These are phyloP conservation scores for Limenitis camilla DNA, from an alignment of 2,888 invertebrate genomes.

Conservation along the genomic window DNA sequence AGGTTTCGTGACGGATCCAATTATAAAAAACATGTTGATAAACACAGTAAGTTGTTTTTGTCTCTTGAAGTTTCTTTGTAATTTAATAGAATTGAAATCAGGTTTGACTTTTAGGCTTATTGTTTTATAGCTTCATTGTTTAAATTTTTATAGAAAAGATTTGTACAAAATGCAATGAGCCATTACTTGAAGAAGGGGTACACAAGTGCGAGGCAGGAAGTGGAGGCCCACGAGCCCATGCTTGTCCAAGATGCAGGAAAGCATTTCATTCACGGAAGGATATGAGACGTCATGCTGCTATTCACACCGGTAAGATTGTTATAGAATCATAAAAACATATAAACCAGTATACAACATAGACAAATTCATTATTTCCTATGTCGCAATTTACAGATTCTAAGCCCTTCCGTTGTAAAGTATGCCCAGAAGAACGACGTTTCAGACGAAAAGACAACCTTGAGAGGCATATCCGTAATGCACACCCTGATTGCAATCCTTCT, in stretches of 20 bases:
- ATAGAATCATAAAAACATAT: too few relatives aligned
- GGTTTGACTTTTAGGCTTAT: too few relatives aligned
- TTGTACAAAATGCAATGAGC: conserved; percentile 31
- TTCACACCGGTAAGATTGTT: conserved; percentile 76
- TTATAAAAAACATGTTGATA: conserved; percentile 77
- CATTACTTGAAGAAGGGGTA: conserved; percentile 28
- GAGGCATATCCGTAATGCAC: conserved; percentile 84
- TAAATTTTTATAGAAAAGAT: conserved; percentile 30
- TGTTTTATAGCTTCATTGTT: neutral
- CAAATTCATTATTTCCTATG: too few relatives aligned
- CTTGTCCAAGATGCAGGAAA: conserved; percentile 79
- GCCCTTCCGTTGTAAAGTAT: conserved; percentile 81
- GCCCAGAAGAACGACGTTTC: conserved; percentile 76
- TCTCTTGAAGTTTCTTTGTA: too few relatives aligned
- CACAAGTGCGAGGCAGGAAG: conserved; percentile 14
- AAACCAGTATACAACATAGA: too few relatives aligned
- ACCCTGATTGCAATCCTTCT: conserved; percentile 68
- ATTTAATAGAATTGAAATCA: too few relatives aligned
- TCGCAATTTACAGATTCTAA: conserved; percentile 72
- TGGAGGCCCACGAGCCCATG: conserved; percentile 49
- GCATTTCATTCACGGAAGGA: conserved; percentile 80
- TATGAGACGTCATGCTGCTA: conserved; percentile 79
- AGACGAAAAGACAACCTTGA: conserved; percentile 85
- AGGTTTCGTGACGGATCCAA: conserved; percentile 79
- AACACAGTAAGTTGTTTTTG: conserved; percentile 41